Conservation (phyloP, 1,140 invertebrate genomes). For the Brachionus manjavacas region DNA sequence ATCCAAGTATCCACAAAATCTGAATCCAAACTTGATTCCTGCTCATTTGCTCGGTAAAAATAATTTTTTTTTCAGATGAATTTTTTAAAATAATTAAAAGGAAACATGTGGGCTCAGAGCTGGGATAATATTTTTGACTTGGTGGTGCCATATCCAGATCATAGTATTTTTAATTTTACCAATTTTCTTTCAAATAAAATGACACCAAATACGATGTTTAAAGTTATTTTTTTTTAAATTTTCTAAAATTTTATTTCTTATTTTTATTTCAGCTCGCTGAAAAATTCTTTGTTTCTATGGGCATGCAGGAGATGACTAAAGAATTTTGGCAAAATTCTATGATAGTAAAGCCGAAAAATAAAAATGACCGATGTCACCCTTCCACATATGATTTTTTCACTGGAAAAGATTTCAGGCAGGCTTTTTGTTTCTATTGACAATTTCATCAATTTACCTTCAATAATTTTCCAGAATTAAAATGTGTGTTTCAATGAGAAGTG, state of each 20-base stretch:
- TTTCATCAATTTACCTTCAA: no score
- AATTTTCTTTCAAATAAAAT: constrained; percentile 68
- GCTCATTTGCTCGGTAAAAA: constrained; percentile 76
- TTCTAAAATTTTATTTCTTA: constrained; percentile 48
- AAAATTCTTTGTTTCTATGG: constrained; percentile 78
- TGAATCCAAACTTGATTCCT: constrained; percentile 67
- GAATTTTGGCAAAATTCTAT: constrained; percentile 61
- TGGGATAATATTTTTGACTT: constrained; percentile 79
- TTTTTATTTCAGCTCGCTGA: constrained; percentile 71
- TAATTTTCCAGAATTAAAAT: constrained; percentile 70
- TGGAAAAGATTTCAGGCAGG: constrained; percentile 65
- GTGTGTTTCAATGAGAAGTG: constrained; percentile 71
- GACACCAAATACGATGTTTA: constrained; percentile 70
- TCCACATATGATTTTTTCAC: constrained; percentile 86
- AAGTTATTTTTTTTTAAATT: constrained; percentile 46
- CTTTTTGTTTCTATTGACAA: background rate
- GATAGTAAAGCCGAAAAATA: constrained; percentile 59
- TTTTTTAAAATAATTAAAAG: constrained; percentile 69
- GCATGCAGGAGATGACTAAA: constrained; percentile 71
- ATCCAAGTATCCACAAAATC: constrained; percentile 44
- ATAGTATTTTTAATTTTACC: constrained; percentile 68
- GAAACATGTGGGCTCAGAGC: constrained; percentile 83
- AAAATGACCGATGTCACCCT: constrained; percentile 73
- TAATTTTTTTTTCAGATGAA: constrained; percentile 71
- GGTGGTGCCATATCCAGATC: constrained; percentile 70